phyloP scores from a whole-genome alignment of 2,888 invertebrate genomes.

The Pandemis cinnamomeana region DNA sequence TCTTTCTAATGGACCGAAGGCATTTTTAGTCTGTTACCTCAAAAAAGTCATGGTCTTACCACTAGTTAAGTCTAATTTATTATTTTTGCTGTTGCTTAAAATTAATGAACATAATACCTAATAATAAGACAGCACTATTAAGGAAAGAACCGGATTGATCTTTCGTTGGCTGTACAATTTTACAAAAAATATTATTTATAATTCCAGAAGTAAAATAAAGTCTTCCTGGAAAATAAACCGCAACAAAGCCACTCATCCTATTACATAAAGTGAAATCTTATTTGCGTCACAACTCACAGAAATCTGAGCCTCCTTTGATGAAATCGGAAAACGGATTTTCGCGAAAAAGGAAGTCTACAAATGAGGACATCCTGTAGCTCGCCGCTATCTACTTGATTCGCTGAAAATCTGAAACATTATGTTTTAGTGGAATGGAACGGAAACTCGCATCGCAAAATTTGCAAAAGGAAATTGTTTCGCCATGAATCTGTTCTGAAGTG shows the following conservation, averaged over 20 bases:
- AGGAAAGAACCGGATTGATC: no score
- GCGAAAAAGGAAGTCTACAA: not conserved
- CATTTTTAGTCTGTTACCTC: no score
- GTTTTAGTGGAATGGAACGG: constrained; percentile 19
- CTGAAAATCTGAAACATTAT: constrained; percentile 21
- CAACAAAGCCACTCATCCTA: constrained; percentile 2
- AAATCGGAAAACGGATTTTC: not conserved
- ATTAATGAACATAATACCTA: no score
- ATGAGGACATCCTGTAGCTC: constrained; percentile 10
- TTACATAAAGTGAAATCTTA: not conserved
- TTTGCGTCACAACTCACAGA: constrained; percentile 1
- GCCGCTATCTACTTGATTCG: constrained; percentile 4
- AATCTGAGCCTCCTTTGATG: not conserved
- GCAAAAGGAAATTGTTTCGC: constrained; percentile 8
- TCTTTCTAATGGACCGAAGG: no score
- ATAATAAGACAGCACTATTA: no score
- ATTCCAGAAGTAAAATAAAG: not conserved
- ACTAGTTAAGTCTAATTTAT: no score
- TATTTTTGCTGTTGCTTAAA: no score
- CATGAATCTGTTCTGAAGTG: constrained; percentile 2
- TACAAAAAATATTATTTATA: no score
- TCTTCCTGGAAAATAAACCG: not conserved
- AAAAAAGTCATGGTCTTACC: no score
- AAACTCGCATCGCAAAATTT: constrained; percentile 36
- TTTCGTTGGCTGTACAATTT: no score